Evolutionary conservation across 2,888 invertebrate species (phyloP).

Genomic region (Ptilodon capucinus): DNA sequence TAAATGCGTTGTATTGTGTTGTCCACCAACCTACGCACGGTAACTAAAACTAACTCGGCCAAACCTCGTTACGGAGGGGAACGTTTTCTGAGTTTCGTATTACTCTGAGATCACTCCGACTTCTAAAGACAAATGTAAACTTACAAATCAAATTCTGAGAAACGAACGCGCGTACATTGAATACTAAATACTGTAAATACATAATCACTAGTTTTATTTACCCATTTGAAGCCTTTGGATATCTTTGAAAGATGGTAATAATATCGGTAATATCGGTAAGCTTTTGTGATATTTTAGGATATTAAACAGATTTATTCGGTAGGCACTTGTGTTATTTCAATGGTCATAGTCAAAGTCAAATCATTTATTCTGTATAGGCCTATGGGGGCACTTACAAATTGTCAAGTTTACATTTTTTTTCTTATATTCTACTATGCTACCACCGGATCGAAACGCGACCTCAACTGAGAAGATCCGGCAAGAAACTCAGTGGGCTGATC

Average conservation of each 20-base stretch:
- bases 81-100: constrained; percentile 32
- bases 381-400: too few species aligned
- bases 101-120: constrained; percentile 22
- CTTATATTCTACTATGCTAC: too few species aligned
- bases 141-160: constrained; percentile 50
- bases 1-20: constrained; percentile 6
- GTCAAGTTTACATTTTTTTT: too few species aligned
- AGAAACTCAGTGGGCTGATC: too few species aligned
- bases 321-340: too few species aligned
- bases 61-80: constrained; percentile 40
- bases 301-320: too few species aligned
- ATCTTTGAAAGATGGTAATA: neutral
- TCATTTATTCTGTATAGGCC: too few species aligned
- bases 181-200: constrained; percentile 36
- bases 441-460: too few species aligned
- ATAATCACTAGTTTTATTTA: neutral
- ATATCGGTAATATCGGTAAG: too few species aligned
- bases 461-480: too few species aligned
- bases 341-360: too few species aligned
- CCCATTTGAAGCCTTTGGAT: neutral
- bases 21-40: constrained; percentile 25
- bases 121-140: constrained; percentile 32
- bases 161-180: constrained; percentile 36
- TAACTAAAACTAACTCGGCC: constrained; percentile 43
- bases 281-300: too few species aligned